A percentile compares a stretch with the other conserved stretches of the same genome.
Evolutionary conservation across 2,797 vertebrate species (phyloP).

Genomic region (Vespertilio murinus): DNA sequence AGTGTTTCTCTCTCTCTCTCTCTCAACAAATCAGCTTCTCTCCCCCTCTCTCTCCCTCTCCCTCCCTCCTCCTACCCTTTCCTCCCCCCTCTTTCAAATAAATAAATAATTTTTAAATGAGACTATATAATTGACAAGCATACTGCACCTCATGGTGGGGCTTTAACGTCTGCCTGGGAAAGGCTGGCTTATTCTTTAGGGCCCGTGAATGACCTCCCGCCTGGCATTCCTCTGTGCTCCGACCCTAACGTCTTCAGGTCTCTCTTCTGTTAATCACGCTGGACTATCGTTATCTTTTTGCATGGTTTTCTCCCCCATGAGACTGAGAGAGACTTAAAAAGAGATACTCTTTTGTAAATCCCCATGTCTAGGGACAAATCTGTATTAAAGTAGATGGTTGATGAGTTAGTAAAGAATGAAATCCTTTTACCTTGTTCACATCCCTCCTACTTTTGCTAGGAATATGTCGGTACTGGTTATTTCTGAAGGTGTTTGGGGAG

Average conservation of each 20-base stretch:
- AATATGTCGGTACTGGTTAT: not conserved
- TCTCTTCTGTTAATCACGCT: slow-evolving; percentile 6
- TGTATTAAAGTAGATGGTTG: not conserved
- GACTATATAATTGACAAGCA: not conserved
- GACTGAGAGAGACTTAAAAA: not conserved
- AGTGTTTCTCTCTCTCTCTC: not conserved
- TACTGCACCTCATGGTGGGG: not conserved
- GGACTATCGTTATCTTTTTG: not conserved
- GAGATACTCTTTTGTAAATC: not conserved
- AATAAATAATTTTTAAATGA: not conserved
- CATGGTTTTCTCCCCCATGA: not conserved
- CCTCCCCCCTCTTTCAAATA: not conserved
- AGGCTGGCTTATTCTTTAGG: not conserved
- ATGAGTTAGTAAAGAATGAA: slow-evolving; percentile 35
- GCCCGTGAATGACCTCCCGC: not conserved
- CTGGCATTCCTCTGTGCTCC: not conserved
- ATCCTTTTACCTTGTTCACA: not conserved
- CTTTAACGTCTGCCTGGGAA: not conserved
- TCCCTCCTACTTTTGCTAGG: not conserved
- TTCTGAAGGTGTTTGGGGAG: not conserved
- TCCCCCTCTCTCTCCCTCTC: no score
- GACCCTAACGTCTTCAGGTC: not conserved
- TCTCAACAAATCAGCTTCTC: no score
- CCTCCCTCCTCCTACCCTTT: not conserved
- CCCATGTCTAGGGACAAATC: not conserved